Evolutionary conservation across 2,797 vertebrate genomes (phyloP), one percentile per base, ranked within the genome.

Genomic region (Ara ararauna): DNA sequence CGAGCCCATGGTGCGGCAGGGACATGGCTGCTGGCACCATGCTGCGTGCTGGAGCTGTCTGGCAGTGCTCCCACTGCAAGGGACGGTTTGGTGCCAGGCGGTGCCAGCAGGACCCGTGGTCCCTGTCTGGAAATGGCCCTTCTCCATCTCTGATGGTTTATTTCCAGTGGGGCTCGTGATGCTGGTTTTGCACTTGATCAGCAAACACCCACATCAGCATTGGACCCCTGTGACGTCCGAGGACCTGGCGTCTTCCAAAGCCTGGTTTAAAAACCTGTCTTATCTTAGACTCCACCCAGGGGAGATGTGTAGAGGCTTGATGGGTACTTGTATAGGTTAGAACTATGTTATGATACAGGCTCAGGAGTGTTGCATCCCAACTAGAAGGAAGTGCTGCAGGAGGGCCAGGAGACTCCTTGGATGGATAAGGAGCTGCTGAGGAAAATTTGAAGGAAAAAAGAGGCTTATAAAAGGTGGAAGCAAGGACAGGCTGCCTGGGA

Each of bases 1-100:
- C 0, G 4, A 76, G 50, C 17, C 48, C 1, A 0, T 0, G 16
- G 11, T 4, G 44, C 0, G 0, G 60, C 21, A 19, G 38, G 73
- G 50, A 16, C 0, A 47, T 0, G 0, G 58, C 51, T 2, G 1
- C 47, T 64, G 87, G 84, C 19, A 2, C 27, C 21, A 40, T 0
- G 32, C 38, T 21, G 8, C 32, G 38, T 45, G 61, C 34, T 34
- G 62, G 0, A 42, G 44, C 82, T 79, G 67, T 42, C 24, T 2
- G 12, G 81, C 61, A 47, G 40, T 5, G 0, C 21, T 38, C 23
- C 27, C 0, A 2, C 2, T 3, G 76, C 14, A 1, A 0, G 19
- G 53, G 40, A 27, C 1, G 11, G 58, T 36, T 60, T 1, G 19
- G 14, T 21, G 60, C 71, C 0, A 2, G 38, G 47, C 0, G 6